These are phyloP conservation scores for Quadroppia sp. DNA, from an alignment of 2,888 invertebrate genomes.

Conservation along the genomic window DNA sequence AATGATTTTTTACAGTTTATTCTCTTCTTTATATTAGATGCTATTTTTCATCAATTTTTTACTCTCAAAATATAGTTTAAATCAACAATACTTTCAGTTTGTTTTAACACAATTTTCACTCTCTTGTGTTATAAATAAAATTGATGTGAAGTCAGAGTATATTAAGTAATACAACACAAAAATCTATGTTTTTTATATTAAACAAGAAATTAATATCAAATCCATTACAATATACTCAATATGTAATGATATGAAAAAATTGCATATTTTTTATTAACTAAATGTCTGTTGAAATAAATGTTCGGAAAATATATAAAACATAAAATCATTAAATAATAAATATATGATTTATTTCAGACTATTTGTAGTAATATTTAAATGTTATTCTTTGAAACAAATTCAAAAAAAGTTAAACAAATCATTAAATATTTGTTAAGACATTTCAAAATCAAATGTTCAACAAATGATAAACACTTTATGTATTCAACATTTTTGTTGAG, in stretches of 20 bases:
- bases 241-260: neutral
- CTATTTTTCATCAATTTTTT: conserved; percentile 9
- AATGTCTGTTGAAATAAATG: too few relatives aligned
- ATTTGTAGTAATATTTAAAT: too few relatives aligned
- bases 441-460: too few relatives aligned
- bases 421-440: too few relatives aligned
- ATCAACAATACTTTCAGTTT: neutral
- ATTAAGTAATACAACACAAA: neutral
- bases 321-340: too few relatives aligned
- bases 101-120: neutral
- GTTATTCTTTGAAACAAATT: too few relatives aligned
- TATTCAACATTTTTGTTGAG: neutral
- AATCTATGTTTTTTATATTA: neutral
- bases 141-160: neutral
- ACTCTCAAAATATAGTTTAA: neutral
- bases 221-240: neutral
- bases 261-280: too few relatives aligned
- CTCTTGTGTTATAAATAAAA: neutral
- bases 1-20: conserved; percentile 7
- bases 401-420: too few relatives aligned
- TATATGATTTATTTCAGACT: too few relatives aligned
- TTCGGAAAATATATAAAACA: too few relatives aligned
- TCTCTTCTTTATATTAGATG: neutral
- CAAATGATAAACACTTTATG: too few relatives aligned
- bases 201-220: neutral